These are phyloP conservation scores for Acanthornis magna DNA, from an alignment of 2,797 vertebrate species.

Conservation along the genomic window DNA sequence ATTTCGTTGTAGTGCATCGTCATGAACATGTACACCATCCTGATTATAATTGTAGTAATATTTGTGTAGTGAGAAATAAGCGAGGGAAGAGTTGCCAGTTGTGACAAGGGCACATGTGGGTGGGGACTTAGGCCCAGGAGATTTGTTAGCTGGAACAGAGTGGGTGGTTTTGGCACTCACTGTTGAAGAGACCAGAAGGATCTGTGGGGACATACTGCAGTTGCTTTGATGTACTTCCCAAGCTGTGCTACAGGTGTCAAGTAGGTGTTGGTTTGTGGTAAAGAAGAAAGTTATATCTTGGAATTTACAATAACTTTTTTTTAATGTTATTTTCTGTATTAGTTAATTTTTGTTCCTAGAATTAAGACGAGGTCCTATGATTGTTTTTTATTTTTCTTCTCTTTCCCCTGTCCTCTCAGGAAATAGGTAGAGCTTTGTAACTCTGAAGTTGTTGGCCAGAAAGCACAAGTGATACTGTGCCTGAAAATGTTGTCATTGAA, in stretches of 20 bases:
- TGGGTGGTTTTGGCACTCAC: background rate
- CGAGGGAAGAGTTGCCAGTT: background rate
- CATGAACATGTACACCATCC: background rate
- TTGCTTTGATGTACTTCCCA: background rate
- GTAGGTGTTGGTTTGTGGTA: background rate
- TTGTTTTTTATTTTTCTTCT: background rate
- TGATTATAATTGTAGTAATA: background rate
- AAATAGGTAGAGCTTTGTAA: background rate
- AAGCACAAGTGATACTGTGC: background rate
- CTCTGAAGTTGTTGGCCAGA: background rate
- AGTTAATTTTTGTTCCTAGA: background rate
- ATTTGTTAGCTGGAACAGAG: background rate
- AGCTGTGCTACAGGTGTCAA: background rate
- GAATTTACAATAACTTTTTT: background rate
- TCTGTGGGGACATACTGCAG: background rate
- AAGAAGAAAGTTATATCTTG: background rate
- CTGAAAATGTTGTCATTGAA: background rate
- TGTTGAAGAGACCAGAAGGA: background rate
- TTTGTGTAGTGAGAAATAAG: background rate
- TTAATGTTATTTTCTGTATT: background rate
- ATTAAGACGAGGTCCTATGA: background rate
- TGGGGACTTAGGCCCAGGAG: background rate
- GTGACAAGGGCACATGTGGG: background rate
- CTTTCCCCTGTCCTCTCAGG: fast-evolving
- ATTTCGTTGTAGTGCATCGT: fast-evolving